Evolutionary conservation across 2,888 invertebrate species (phyloP).

Genomic region (Parapristionchus giblindavisi): DNA sequence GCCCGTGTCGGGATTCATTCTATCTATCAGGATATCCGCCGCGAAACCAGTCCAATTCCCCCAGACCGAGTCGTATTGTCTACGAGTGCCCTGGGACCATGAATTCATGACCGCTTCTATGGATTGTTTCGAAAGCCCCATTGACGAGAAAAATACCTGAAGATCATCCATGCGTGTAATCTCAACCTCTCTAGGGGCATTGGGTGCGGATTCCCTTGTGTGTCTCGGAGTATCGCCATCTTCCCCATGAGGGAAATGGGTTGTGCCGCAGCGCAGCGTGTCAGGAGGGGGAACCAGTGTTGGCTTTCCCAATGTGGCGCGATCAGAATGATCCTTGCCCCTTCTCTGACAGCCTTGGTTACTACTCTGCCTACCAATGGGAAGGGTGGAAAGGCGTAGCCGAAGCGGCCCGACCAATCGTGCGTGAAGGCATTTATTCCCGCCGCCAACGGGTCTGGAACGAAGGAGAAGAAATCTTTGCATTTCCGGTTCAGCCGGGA

Average conservation of each 20-base stretch:
- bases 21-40: background rate
- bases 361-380: conserved; percentile 2
- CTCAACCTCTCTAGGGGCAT: background rate
- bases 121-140: background rate
- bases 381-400: conserved; percentile 23
- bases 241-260: background rate
- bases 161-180: conserved; percentile 1
- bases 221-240: background rate
- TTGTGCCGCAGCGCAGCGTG: too few relatives aligned
- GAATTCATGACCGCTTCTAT: background rate
- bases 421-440: background rate
- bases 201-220: background rate
- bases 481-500: background rate
- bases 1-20: background rate
- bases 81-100: background rate
- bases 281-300: conserved; percentile 23
- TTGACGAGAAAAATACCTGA: background rate
- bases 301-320: background rate
- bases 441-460: conserved; percentile 7
- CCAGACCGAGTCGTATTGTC: conserved; percentile 1
- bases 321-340: conserved; percentile 1
- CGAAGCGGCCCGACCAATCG: conserved; percentile 6
- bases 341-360: conserved; percentile 2
- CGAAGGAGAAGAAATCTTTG: background rate
- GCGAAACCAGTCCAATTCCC: background rate